Conservation (phyloP, 2,113 vertebrate genomes). For the Rostratula benghalensis region DNA sequence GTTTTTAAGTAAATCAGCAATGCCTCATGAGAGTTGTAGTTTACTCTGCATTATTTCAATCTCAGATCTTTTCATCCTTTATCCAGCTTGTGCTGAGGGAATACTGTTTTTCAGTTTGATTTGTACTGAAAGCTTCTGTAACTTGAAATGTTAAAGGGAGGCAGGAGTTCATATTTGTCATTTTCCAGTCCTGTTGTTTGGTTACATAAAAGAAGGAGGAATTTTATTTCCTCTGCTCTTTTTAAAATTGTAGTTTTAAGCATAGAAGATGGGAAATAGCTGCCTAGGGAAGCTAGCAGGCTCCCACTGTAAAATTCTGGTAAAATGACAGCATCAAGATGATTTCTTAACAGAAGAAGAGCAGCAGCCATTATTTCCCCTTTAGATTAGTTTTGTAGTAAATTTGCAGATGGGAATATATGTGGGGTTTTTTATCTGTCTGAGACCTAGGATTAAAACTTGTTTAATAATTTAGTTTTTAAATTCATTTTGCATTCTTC, state of each 20-base stretch:
- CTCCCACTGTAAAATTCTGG: background rate
- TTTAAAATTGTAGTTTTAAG: background rate
- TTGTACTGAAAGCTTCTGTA: background rate
- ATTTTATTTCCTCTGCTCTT: background rate
- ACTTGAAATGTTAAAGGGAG: background rate
- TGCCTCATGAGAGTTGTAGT: background rate
- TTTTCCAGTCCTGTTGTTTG: background rate
- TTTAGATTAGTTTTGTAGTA: background rate
- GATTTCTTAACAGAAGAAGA: background rate
- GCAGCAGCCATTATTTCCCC: background rate
- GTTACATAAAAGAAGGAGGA: background rate
- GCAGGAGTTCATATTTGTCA: background rate
- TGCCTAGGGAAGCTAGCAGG: background rate
- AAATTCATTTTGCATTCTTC: slow-evolving; percentile 11
- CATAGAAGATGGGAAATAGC: background rate
- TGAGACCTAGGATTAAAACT: background rate
- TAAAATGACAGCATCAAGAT: background rate
- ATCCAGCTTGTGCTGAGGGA: background rate
- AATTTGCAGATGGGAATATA: background rate
- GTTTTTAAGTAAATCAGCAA: slow-evolving; percentile 23
- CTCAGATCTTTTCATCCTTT: slow-evolving; percentile 9
- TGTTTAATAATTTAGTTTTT: background rate
- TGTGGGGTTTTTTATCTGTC: background rate
- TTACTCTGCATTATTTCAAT: background rate
- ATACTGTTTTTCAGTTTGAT: background rate